Evolutionary conservation across 1,140 invertebrate species (phyloP), one percentile per base, ranked within the genome.

Genomic region (Bombus soroeensis): DNA sequence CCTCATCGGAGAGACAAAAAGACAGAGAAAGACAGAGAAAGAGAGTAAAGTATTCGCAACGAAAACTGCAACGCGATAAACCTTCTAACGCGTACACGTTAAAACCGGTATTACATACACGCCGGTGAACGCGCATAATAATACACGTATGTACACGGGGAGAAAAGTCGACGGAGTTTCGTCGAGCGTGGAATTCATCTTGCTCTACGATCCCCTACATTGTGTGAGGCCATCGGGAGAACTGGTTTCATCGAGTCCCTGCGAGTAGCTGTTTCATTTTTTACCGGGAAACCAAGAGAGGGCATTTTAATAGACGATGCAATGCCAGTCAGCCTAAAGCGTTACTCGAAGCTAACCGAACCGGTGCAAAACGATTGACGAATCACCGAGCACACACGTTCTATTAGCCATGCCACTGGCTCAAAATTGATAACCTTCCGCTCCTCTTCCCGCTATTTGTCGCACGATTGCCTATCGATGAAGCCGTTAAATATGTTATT

Each of bases 151-250:
- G 28, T n/a, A 62, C 59, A 62, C 28, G 59, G 59, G 59, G 28
- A 62, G 59, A 62, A 62, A 62, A 62, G 59, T 62, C 59, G 59
- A 62, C 28, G 70, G 83, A 64, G 74, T 89, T 89, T 89, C 84
- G 84, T 77, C 64, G 88, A 89, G 70, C 80, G 76, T 79, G 76
- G 84, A 89, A 89, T 89, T 53, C 87, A 89, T 89, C 87, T 87
- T 80, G 84, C 70, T 86, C 86, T 64, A 71, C 81, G 85, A 89
- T 89, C 75, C 75, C 74, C 39, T 37, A 86, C 87, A 89, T 89
- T 89, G 87, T 89, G 87, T 81, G 85, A 89, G 84, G 84, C 72
- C 84, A 79, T 81, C 76, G 39, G 59, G 12, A 83, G 72, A 89
- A 89, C 88, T 86, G 85, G 88, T 89, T 89, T 89, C 84, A 82